Evolutionary conservation across 2,113 vertebrate genomes (phyloP).

Genomic region (Pheucticus melanocephalus): DNA sequence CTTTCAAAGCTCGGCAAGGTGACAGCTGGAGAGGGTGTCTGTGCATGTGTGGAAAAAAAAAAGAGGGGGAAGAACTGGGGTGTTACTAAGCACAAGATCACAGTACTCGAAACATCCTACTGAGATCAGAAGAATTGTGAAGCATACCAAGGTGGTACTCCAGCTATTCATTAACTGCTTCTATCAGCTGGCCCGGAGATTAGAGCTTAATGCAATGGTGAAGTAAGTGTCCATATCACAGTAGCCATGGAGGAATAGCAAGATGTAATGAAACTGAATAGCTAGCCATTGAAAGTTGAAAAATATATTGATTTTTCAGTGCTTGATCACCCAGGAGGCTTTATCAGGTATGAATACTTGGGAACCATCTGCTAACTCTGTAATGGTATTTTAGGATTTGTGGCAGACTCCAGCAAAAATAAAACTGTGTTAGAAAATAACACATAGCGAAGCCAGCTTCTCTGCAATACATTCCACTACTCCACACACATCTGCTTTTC

Average conservation of each 20-base stretch:
- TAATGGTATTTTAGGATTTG: slow-evolving; percentile 74
- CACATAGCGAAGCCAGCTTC: slow-evolving; percentile 24
- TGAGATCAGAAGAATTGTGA: slow-evolving; percentile 68
- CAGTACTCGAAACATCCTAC: slow-evolving; percentile 67
- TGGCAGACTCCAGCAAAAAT: slow-evolving; percentile 61
- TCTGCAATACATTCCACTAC: slow-evolving; percentile 20
- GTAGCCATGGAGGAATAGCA: slow-evolving; percentile 63
- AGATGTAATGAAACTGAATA: slow-evolving; percentile 71
- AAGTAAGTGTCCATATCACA: slow-evolving; percentile 66
- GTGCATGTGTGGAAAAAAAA: slow-evolving; percentile 40
- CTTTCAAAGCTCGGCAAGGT: slow-evolving; percentile 41
- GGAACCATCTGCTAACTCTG: slow-evolving; percentile 40
- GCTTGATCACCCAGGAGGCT: slow-evolving; percentile 68
- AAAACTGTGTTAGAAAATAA: slow-evolving; percentile 64
- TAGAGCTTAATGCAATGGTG: slow-evolving; percentile 67
- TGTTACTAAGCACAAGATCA: slow-evolving; percentile 70
- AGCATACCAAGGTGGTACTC: slow-evolving; percentile 45
- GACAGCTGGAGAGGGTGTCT: slow-evolving; percentile 54
- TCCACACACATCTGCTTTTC: slow-evolving; percentile 45
- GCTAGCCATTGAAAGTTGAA: slow-evolving; percentile 66
- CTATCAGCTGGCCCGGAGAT: slow-evolving; percentile 55
- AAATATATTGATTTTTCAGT: slow-evolving; percentile 73
- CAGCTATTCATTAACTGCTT: slow-evolving; percentile 62
- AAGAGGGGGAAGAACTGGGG: slow-evolving; percentile 32
- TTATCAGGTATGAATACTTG: slow-evolving; percentile 66